These are phyloP conservation scores for Numida meleagris DNA, from an alignment of 2,113 vertebrate genomes.

Conservation along the genomic window DNA sequence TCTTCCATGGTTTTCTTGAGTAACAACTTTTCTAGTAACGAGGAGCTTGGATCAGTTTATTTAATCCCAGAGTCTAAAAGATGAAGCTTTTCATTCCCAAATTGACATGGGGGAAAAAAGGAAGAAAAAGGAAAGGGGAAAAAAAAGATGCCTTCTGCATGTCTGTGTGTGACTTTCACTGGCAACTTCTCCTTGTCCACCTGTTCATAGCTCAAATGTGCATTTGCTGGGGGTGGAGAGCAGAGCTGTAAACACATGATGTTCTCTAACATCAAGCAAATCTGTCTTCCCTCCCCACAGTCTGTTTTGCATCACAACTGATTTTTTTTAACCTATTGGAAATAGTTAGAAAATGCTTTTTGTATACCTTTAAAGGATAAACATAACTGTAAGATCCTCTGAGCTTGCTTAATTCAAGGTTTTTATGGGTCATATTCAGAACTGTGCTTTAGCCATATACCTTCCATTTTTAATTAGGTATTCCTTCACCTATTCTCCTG, in stretches of 20 bases:
- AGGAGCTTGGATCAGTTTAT: not conserved
- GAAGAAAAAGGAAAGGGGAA: not conserved
- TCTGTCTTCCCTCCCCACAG: not conserved
- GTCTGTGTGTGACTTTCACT: constrained; percentile 6
- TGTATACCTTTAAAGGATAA: not conserved
- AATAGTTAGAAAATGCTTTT: not conserved
- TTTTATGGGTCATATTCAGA: not conserved
- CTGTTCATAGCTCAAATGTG: constrained; percentile 1
- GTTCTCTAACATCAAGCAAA: constrained; percentile 20
- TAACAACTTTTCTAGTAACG: not conserved
- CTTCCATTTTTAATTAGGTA: not conserved
- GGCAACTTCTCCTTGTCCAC: constrained; percentile 31
- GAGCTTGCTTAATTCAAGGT: not conserved
- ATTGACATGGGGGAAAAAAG: not conserved
- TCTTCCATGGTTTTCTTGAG: not conserved
- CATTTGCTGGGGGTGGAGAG: constrained; percentile 7
- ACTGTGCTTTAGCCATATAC: not conserved
- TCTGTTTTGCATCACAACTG: not conserved
- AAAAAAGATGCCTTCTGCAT: not conserved
- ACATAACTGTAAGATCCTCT: not conserved
- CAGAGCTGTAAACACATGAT: constrained; percentile 41
- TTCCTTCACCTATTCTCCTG: not conserved
- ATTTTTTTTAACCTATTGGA: not conserved
- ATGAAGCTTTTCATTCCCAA: not conserved
- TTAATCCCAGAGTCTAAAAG: not conserved